phyloP scores from a whole-genome alignment of 1,140 invertebrate genomes.

The Meloidogyne hapla region DNA sequence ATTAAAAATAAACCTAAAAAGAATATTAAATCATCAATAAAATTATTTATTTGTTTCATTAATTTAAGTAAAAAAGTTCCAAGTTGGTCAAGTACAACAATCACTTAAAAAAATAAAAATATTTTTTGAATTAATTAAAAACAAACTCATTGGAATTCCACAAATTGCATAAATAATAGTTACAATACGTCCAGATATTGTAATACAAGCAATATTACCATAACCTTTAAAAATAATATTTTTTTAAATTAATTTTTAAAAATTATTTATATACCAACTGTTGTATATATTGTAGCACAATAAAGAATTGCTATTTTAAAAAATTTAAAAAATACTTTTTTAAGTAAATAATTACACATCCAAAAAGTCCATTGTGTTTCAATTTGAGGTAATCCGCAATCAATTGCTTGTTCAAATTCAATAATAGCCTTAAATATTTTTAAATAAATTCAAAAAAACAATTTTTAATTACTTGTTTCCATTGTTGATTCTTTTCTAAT shows the following conservation, averaged over 20 bases:
- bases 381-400: constrained; percentile 36
- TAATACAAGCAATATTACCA: constrained; percentile 90
- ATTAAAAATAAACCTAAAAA: constrained; percentile 23
- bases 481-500: constrained; percentile 18
- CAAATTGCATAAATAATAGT: constrained; percentile 93
- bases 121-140: constrained; percentile 10
- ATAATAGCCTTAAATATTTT: constrained; percentile 40
- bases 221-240: constrained; percentile 72
- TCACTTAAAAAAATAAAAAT: constrained; percentile 17
- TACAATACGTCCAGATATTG: constrained; percentile 82
- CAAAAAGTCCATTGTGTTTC: constrained; percentile 54
- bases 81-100: constrained; percentile 37
- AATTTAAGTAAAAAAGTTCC: constrained; percentile 31
- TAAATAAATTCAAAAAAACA: constrained; percentile 16
- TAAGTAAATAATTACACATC: constrained; percentile 28
- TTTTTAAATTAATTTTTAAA: not conserved
- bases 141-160: constrained; percentile 76
- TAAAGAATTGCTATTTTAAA: constrained; percentile 39
- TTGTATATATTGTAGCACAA: constrained; percentile 51
- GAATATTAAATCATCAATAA: constrained; percentile 35
- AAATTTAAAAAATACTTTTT: not conserved
- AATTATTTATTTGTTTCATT: constrained; percentile 22
- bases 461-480: constrained; percentile 1
- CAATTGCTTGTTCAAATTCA: constrained; percentile 44
- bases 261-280: constrained; percentile 20